Conservation (phyloP, 2,888 invertebrate genomes). For the Zhuqinia jingwanae region DNA sequence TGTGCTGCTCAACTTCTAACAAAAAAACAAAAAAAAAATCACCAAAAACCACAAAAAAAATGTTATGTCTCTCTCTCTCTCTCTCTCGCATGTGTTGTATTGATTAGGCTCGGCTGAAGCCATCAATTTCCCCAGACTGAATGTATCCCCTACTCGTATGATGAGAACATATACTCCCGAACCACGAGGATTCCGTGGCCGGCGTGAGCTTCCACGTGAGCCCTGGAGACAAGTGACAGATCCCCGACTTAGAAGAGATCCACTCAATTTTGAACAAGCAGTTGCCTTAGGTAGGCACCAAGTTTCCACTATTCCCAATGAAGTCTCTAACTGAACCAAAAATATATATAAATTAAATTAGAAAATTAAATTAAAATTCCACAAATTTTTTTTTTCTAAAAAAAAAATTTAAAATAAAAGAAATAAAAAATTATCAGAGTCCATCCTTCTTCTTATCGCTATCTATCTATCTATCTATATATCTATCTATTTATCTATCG, state of each 20-base stretch:
- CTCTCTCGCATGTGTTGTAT: conserved; percentile 56
- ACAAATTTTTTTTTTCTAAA: background rate
- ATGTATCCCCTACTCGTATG: conserved; percentile 77
- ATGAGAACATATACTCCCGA: conserved; percentile 78
- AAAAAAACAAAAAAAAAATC: background rate
- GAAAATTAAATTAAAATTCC: background rate
- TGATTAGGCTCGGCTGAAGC: conserved; percentile 78
- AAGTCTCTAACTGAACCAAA: conserved; percentile 61
- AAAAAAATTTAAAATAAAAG: background rate
- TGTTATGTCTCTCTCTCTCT: conserved; percentile 11
- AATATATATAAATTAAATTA: background rate
- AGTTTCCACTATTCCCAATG: conserved; percentile 69
- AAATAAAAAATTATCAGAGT: conserved; percentile 11
- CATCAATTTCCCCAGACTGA: conserved; percentile 79
- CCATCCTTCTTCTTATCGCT: conserved; percentile 16
- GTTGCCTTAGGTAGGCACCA: conserved; percentile 78
- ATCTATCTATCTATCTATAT: conserved; percentile 10
- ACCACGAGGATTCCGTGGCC: conserved; percentile 75
- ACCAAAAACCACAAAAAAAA: background rate
- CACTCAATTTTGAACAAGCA: conserved; percentile 79
- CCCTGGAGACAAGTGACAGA: conserved; percentile 78
- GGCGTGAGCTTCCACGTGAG: conserved; percentile 78
- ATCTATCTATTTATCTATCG: background rate
- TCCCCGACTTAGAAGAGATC: conserved; percentile 78
- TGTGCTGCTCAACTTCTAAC: background rate